phyloP scores from a whole-genome alignment of 2,113 vertebrate species.

The Apaloderma vittatum region DNA sequence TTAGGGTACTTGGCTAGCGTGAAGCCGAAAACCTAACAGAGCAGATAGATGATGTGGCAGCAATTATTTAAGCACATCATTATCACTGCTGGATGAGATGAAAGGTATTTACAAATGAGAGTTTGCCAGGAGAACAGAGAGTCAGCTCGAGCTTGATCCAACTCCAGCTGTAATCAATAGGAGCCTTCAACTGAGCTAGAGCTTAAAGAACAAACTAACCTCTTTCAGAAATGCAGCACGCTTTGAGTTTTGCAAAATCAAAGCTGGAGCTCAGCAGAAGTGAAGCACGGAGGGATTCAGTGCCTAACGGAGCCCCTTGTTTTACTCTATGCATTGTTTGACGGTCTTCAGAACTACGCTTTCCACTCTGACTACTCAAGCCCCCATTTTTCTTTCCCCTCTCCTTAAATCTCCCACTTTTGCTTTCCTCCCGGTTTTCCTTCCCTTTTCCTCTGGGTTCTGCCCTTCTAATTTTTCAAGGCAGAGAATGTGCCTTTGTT shows the following conservation, averaged over 20 bases:
- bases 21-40: constrained; percentile 7
- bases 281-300: background rate
- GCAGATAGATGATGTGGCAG: constrained; percentile 51
- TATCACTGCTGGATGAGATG: constrained; percentile 43
- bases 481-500: constrained; percentile 32
- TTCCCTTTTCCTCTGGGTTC: background rate
- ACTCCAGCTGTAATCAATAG: constrained; percentile 62
- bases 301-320: background rate
- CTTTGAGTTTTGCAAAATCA: background rate
- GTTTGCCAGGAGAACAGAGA: constrained; percentile 43
- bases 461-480: constrained; percentile 26
- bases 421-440: background rate
- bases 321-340: background rate
- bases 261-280: background rate
- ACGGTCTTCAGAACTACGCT: background rate
- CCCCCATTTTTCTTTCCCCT: background rate
- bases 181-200: background rate
- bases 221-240: background rate
- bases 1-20: background rate
- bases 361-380: background rate
- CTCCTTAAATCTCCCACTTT: background rate
- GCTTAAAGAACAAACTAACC: background rate
- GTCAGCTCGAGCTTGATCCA: constrained; percentile 9
- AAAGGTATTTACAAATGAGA: constrained; percentile 18
- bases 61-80: constrained; percentile 50